A percentile compares a stretch with the other conserved stretches of the same genome.
These are phyloP conservation scores for Barnardius zonarius DNA, from an alignment of 2,113 vertebrate genomes.

Conservation along the genomic window DNA sequence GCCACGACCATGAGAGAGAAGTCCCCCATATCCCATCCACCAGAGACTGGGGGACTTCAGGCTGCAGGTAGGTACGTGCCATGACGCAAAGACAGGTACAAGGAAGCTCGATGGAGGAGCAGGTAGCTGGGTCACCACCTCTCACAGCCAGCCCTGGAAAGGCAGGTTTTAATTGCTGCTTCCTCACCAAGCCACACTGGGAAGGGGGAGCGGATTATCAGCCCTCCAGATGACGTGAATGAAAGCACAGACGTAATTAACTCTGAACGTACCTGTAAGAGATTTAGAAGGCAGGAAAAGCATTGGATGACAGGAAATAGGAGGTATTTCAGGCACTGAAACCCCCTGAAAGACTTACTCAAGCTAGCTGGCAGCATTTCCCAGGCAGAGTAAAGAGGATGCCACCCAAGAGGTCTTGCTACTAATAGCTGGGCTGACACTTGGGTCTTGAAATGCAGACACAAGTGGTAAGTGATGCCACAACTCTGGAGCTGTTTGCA, in stretches of 20 bases:
- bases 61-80: rapidly evolving
- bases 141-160: background rate
- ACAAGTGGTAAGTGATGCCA: background rate
- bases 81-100: background rate
- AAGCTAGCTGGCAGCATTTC: background rate
- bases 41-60: background rate
- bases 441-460: background rate
- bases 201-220: background rate
- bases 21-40: background rate
- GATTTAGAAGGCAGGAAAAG: conserved; percentile 6
- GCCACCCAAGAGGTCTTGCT: background rate
- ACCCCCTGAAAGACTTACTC: background rate
- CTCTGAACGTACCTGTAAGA: background rate
- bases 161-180: background rate
- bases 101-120: background rate
- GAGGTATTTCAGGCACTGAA: background rate
- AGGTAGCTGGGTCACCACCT: background rate
- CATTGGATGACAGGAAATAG: background rate
- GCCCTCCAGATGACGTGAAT: background rate
- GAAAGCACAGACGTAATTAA: conserved; percentile 23
- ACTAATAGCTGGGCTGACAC: background rate
- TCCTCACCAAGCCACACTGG: background rate
- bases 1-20: background rate
- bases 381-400: background rate
- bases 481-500: background rate